Evolutionary conservation across 2,888 invertebrate species (phyloP).

Genomic region (Perdita meconis): DNA sequence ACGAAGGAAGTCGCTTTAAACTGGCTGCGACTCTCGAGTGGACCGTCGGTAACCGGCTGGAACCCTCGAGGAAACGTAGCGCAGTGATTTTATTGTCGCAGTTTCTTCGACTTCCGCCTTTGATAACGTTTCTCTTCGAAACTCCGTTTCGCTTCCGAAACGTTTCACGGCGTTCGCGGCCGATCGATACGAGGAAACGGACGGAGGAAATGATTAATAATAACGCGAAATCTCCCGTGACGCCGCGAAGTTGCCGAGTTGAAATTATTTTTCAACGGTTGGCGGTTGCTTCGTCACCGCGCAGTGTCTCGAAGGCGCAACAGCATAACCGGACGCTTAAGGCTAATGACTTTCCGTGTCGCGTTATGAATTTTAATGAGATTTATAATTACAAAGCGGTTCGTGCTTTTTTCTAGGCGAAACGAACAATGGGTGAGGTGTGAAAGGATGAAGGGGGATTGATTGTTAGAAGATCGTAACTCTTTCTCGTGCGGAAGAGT

Average conservation of each 20-base stretch:
- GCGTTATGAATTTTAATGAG: constrained; percentile 80
- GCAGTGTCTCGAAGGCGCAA: constrained; percentile 30
- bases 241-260: not conserved
- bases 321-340: constrained; percentile 51
- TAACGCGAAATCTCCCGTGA: not conserved
- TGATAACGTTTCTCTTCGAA: not conserved
- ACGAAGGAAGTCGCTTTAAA: no score
- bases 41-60: no score
- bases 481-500: no score
- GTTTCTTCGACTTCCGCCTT: not conserved
- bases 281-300: constrained; percentile 23
- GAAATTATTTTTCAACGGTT: constrained; percentile 36
- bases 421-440: constrained; percentile 33
- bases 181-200: not conserved
- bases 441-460: constrained; percentile 9
- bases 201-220: constrained; percentile 16
- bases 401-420: constrained; percentile 39
- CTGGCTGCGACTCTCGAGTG: no score
- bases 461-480: constrained; percentile 21
- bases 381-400: constrained; percentile 80
- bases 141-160: not conserved
- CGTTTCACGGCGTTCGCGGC: not conserved
- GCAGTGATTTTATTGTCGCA: no score
- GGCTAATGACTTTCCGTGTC: constrained; percentile 78
- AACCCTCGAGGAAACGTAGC: no score